Evolutionary conservation across 2,888 invertebrate species (phyloP).

Genomic region (Caenorhabditis macrosperma): DNA sequence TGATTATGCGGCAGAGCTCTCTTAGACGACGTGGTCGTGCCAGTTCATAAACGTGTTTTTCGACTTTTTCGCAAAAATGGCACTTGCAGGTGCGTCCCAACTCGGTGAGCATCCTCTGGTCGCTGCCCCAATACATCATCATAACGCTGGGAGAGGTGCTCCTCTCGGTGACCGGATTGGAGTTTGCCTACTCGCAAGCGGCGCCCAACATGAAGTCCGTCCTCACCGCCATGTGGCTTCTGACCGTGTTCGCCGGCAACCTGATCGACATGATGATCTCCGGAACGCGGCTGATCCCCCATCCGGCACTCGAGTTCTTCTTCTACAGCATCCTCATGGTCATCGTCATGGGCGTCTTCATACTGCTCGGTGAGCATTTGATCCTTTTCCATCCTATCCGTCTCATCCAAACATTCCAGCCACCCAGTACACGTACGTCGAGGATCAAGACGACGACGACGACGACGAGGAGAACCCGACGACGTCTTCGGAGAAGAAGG

Average conservation of each 20-base stretch:
- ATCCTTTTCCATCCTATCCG: background rate
- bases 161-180: conserved; percentile 95
- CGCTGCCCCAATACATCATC: conserved; percentile 92
- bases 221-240: conserved; percentile 89
- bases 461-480: conserved; percentile 16
- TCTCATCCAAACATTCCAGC: conserved; percentile 60
- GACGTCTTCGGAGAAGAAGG: conserved; percentile 46
- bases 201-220: conserved; percentile 95
- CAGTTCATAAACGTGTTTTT: too few relatives aligned
- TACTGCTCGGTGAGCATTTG: conserved; percentile 59
- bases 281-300: conserved; percentile 71
- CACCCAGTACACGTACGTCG: conserved; percentile 66
- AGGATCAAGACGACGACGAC: conserved; percentile 53
- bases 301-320: conserved; percentile 79
- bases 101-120: conserved; percentile 81
- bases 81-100: conserved; percentile 70
- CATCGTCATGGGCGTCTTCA: conserved; percentile 75
- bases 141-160: conserved; percentile 94
- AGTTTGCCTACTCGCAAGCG: conserved; percentile 93
- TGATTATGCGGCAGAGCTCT: too few relatives aligned
- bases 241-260: conserved; percentile 95
- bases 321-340: conserved; percentile 78
- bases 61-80: background rate
- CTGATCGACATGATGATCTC: conserved; percentile 90
- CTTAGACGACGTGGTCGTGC: too few relatives aligned